A percentile compares a stretch with the other conserved stretches of the same genome.
phyloP scores from a whole-genome alignment of 2,113 vertebrate species.

The Asarcornis scutulata region DNA sequence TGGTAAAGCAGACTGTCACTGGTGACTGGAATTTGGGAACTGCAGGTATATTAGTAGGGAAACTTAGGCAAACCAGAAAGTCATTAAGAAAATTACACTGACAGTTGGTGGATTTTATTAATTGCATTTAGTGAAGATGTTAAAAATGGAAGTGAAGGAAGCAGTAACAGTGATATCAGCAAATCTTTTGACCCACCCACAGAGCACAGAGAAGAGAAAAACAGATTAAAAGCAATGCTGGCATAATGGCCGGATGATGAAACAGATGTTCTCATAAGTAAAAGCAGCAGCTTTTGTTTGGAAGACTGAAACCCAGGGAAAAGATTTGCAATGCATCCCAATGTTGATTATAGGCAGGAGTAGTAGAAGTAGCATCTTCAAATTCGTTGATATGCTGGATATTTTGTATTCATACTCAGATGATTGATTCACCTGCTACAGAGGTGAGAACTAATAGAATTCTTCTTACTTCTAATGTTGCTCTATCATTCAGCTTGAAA shows the following conservation, averaged over 20 bases:
- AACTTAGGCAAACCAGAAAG: neutral
- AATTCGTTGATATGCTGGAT: neutral
- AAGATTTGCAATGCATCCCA: neutral
- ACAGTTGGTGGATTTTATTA: neutral
- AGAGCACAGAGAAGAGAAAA: neutral
- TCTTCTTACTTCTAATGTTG: neutral
- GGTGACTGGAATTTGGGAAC: neutral
- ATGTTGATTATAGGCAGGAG: neutral
- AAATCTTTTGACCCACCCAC: neutral
- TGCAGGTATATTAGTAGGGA: neutral
- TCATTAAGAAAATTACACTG: neutral
- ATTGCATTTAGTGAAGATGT: neutral
- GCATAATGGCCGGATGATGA: neutral
- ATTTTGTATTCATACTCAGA: neutral
- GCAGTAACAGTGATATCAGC: neutral
- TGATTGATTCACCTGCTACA: neutral
- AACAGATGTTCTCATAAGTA: neutral
- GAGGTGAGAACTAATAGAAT: neutral
- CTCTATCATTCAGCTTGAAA: neutral
- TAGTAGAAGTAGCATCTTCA: neutral
- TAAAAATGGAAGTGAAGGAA: neutral
- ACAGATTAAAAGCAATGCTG: neutral
- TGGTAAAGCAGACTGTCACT: neutral
- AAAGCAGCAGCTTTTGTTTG: neutral
- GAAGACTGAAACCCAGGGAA: neutral